Base-by-base conservation (phyloP, 1,140 invertebrate genomes). In the Cardiocondyla obscurior region DNA sequence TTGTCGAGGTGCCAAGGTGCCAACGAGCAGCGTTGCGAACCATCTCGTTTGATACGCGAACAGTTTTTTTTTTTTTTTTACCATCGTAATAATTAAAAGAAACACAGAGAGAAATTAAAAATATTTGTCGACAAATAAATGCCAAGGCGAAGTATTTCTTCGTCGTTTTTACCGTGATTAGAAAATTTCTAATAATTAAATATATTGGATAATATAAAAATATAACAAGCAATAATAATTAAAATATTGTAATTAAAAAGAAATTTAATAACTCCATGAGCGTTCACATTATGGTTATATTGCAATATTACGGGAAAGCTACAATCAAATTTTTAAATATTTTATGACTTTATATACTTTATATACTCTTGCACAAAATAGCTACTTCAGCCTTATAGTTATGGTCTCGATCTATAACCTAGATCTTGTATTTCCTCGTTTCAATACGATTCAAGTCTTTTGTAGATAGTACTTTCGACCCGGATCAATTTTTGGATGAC, bases 21-120 rank as follows among this genome's bases (percentile, higher is more conserved):
- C 72, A 62, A 76, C 46, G 74, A 79, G 62, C 74, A 79, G 74
- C 74, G 74, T 79, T 69, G 74, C 46, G 49, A 79, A 79, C n/a
- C 46, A 67, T 79, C 74, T 28, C 22, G 46, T 46, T 19, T 30
- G 42, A 22, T 67, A 6, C n/a, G 36, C 30, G 22, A 53, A n/a
- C 74, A 19, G n/a, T 51, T 62, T 36, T 39, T 8, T 8, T 28
- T 65, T 8, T n/a, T 28, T 46, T 46, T 3, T 30, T 7, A 12
- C 46, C 14, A 19, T 62, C 19, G 2, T 10, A 58, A 64, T 42
- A 62, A 22, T 22, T 42, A 0, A 62, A 2, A 22, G 5, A 5
- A 0, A 42, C 42, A 25, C 22, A 39, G 10, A 62, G 36, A 6
- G 5, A 39, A 65, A 42, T 16, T 8, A 36, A n/a, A 33, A 70